Base-by-base conservation (phyloP, 2,888 invertebrate species). In the Diachrysia chrysitis region DNA sequence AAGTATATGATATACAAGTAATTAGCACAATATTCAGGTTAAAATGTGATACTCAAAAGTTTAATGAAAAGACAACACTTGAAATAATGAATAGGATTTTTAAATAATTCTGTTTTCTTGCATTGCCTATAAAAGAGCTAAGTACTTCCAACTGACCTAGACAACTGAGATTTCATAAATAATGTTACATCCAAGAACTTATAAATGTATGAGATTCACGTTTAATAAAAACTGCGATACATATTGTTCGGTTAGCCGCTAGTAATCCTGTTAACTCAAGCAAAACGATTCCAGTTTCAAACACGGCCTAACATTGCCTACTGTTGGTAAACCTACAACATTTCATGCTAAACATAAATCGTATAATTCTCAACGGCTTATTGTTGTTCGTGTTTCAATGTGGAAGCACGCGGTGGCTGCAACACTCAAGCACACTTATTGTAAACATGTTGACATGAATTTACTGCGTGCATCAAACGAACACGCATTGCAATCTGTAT, bases 401-500 rank as follows among this genome's bases (percentile, higher is more conserved):
- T 58, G 35, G 29, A 25, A 58, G 54, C 57, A 51, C 4, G 25
- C 53, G 32, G 23, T 9, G 3, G 48, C 25, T 54, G 25, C 58
- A 55, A 71, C 53, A 54, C 51, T 21, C 48, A 51, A 51, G 35
- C 63, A 37, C 35, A 61, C 23, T 63, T 58, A 63, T 65, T 55
- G 57, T 72, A 17, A 64, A 69, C 58, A 75, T 68, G 71, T 71
- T 59, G 76, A 62, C 76, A 73, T 55, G 14, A 57, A 63, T 35
- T 51, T 57, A 23, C 57, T 58, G 55, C 63, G 64, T 65, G 62
- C 70, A 73, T 81, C 73, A 64, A 67, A 66, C 25, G 56, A 66
- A 32, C 66, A 69, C 64, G 63, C 63, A 63, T 59, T 69, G 64
- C 72, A 66, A 69, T 68, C 57, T 54, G 55, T 58, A 46, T 70